Percentiles rank a stretch among this genome's conserved stretches.
These are phyloP conservation scores for Platyscapa corneri DNA, from an alignment of 1,140 invertebrate species.

Conservation along the genomic window DNA sequence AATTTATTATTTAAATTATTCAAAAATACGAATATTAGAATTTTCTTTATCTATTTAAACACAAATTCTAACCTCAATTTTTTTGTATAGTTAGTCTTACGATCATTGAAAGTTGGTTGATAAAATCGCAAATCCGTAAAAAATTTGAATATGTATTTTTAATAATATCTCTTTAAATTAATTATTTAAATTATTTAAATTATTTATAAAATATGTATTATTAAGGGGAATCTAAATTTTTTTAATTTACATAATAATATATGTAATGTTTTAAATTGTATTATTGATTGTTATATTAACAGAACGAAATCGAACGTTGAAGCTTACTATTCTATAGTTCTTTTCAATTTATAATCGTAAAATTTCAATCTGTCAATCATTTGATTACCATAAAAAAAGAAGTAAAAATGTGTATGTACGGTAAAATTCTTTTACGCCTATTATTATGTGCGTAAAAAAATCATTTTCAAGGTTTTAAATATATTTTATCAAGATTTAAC, in stretches of 20 bases:
- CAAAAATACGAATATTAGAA: too few species aligned
- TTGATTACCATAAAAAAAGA: neutral
- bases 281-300: neutral
- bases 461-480: neutral
- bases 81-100: too few species aligned
- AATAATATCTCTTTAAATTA: too few species aligned
- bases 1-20: too few species aligned
- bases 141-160: too few species aligned
- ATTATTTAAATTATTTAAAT: too few species aligned
- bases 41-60: too few species aligned
- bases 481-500: neutral
- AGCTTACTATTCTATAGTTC: neutral
- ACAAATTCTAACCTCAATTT: too few species aligned
- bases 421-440: slow-evolving; percentile 21
- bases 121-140: too few species aligned
- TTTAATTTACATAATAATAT: neutral
- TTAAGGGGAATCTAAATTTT: neutral
- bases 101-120: too few species aligned
- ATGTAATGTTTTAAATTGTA: too few species aligned
- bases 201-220: neutral
- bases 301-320: neutral
- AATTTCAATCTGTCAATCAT: neutral
- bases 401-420: slow-evolving; percentile 29
- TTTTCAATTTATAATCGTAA: neutral
- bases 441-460: neutral